A percentile compares a stretch with the other conserved stretches of the same genome.
Conservation (phyloP, 30 jellyfish, hydroid and myxozoan species). For the Chironex yamaguchii region DNA sequence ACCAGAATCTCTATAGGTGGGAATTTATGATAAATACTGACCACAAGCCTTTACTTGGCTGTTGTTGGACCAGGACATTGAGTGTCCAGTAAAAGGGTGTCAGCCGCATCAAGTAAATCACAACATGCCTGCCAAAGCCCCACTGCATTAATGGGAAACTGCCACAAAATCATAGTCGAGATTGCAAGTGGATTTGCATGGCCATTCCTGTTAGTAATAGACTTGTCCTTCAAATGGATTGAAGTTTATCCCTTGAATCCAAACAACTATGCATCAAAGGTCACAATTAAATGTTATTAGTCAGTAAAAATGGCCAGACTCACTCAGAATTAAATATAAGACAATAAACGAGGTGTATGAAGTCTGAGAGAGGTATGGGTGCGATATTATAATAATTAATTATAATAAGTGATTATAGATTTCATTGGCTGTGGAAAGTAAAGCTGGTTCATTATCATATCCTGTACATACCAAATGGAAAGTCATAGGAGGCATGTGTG, state of each 20-base stretch:
- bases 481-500: no score
- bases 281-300: background rate
- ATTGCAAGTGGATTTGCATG: background rate
- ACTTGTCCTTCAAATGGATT: background rate
- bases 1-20: constrained; percentile 65
- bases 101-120: constrained; percentile 28
- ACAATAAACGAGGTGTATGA: no score
- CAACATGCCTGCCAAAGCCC: background rate
- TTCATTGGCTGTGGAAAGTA: no score
- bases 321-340: no score
- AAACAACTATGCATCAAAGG: background rate
- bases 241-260: background rate
- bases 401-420: no score
- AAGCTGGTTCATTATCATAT: no score
- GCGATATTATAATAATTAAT: no score
- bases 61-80: background rate
- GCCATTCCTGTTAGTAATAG: background rate
- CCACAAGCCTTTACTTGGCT: constrained; percentile 67
- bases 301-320: no score
- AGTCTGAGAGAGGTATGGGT: no score
- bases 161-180: background rate
- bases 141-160: background rate
- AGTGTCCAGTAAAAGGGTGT: background rate
- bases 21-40: constrained; percentile 57
- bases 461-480: no score